Conservation (phyloP, 2,888 invertebrate species). For the Papilio protenor region DNA sequence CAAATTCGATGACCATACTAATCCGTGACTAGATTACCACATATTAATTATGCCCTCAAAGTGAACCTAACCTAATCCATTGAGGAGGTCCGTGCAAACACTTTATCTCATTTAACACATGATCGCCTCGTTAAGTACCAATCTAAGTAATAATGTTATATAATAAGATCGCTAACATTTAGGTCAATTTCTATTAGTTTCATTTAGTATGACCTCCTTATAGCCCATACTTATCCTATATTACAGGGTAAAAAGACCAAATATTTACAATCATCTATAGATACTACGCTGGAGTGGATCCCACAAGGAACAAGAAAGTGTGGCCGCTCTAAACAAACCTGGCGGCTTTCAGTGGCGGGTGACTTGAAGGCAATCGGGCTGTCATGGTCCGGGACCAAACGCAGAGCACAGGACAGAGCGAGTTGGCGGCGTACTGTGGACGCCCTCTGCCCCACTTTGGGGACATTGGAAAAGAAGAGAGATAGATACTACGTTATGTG, state of each 20-base stretch:
- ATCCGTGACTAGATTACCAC: neutral
- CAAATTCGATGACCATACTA: conserved; percentile 22
- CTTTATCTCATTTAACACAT: conserved; percentile 24
- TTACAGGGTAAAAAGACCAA: neutral
- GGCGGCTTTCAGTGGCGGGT: too few species aligned
- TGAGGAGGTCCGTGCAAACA: neutral
- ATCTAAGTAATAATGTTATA: neutral
- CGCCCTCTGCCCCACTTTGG: too few species aligned
- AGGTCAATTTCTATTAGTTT: neutral
- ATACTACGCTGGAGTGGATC: too few species aligned
- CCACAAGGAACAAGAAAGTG: too few species aligned
- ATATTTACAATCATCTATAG: neutral
- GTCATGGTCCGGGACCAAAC: too few species aligned
- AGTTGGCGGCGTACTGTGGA: too few species aligned
- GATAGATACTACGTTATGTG: too few species aligned
- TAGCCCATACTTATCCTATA: neutral
- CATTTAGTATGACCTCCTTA: neutral
- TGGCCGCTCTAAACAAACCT: too few species aligned
- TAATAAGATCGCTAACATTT: neutral
- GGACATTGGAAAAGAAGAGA: too few species aligned
- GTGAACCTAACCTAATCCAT: neutral
- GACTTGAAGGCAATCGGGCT: too few species aligned
- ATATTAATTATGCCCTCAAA: conserved; percentile 27
- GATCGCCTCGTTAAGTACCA: conserved; percentile 17
- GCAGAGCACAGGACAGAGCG: too few species aligned